Evolutionary conservation across 1,140 invertebrate species (phyloP).

Genomic region (fruit fly (Drosophila melanogaster)): DNA sequence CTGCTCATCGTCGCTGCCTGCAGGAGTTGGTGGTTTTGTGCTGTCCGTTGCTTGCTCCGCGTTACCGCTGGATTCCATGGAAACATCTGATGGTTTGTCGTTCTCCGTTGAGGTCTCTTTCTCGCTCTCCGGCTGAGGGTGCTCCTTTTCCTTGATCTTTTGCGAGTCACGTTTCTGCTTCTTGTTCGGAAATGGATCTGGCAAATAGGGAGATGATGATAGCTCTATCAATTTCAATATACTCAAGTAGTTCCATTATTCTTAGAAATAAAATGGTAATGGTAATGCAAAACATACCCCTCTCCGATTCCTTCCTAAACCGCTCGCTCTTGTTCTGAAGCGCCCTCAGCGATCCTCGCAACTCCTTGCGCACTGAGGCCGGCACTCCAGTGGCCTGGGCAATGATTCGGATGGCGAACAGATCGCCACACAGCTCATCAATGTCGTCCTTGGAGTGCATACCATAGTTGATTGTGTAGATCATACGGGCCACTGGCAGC

Average conservation of each 20-base stretch:
- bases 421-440: conserved; percentile 83
- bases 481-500: conserved; percentile 77
- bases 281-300: conserved; percentile 36
- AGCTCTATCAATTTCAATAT: not conserved
- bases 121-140: conserved; percentile 17
- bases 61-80: conserved; percentile 38
- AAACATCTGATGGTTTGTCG: conserved; percentile 46
- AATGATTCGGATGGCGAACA: conserved; percentile 82
- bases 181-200: conserved; percentile 71
- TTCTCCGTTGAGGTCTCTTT: conserved; percentile 22
- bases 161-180: conserved; percentile 64
- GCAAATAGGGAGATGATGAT: not conserved
- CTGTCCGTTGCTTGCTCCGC: conserved; percentile 10
- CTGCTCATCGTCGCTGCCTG: conserved; percentile 55
- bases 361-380: conserved; percentile 75
- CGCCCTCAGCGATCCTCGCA: conserved; percentile 75
- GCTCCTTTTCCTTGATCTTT: conserved; percentile 55
- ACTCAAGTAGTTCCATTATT: not conserved
- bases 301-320: conserved; percentile 69
- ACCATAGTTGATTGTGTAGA: conserved; percentile 82
- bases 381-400: conserved; percentile 80
- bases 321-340: conserved; percentile 74
- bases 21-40: conserved; percentile 30
- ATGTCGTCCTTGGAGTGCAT: conserved; percentile 84
- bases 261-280: not conserved